Percentiles rank a stretch among this genome's conserved stretches.
Conservation (phyloP, 2,888 invertebrate species). For the Therioaphis trifolii region DNA sequence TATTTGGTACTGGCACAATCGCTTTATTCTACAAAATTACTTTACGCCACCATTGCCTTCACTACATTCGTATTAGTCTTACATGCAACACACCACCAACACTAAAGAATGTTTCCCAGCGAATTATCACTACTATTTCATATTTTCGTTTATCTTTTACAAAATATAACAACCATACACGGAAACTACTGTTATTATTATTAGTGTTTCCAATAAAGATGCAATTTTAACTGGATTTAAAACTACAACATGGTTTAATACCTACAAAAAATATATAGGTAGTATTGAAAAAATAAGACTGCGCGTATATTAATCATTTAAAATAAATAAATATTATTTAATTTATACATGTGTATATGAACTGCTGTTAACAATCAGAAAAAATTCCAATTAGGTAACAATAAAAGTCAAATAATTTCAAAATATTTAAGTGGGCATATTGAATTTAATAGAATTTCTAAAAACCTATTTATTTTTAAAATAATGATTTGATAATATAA, state of each 20-base stretch:
- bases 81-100: neutral
- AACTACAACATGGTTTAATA: neutral
- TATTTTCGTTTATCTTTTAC: constrained; percentile 47
- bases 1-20: constrained; percentile 34
- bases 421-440: neutral
- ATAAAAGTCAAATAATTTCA: constrained; percentile 4
- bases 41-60: neutral
- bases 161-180: neutral
- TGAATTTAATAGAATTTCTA: too few species aligned
- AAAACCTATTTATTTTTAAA: too few species aligned
- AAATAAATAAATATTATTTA: too few species aligned
- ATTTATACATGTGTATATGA: too few species aligned
- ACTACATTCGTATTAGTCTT: neutral
- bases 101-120: neutral
- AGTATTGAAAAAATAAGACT: too few species aligned
- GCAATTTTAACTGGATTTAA: neutral
- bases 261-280: neutral
- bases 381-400: too few species aligned
- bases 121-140: constrained; percentile 10
- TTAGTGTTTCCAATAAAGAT: constrained; percentile 4
- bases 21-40: constrained; percentile 52
- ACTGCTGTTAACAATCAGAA: too few species aligned
- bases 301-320: too few species aligned
- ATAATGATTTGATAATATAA: too few species aligned
- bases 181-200: neutral